These are phyloP conservation scores for Lycocerus yunnanus DNA, from an alignment of 2,888 invertebrate species.

Conservation along the genomic window DNA sequence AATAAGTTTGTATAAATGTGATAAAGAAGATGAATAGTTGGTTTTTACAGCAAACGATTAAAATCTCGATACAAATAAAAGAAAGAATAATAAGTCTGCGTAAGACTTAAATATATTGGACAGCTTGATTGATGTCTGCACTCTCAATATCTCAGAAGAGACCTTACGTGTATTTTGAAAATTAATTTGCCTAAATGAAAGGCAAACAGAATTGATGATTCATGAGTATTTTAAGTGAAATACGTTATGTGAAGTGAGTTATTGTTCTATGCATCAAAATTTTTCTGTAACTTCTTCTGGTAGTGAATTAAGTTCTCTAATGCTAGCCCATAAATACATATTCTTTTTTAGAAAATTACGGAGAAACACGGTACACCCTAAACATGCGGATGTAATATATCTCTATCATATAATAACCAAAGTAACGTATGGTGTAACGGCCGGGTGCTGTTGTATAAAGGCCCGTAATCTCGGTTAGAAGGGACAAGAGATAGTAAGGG, in stretches of 20 bases:
- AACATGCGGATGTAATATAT: slow-evolving; percentile 50
- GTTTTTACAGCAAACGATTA: slow-evolving; percentile 12
- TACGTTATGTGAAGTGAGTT: neutral
- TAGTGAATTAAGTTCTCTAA: slow-evolving; percentile 20
- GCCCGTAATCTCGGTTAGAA: slow-evolving; percentile 44
- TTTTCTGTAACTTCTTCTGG: slow-evolving; percentile 5
- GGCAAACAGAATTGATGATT: slow-evolving; percentile 15
- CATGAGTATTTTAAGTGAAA: neutral
- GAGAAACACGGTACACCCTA: slow-evolving; percentile 45
- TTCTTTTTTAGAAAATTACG: slow-evolving; percentile 46
- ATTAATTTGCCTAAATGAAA: slow-evolving; percentile 18
- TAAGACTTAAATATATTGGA: slow-evolving; percentile 3
- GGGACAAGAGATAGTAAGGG: slow-evolving; percentile 37
- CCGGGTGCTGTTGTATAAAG: slow-evolving; percentile 44
- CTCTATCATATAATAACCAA: slow-evolving; percentile 52
- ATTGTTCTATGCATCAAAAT: neutral
- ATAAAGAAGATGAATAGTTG: neutral
- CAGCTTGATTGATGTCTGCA: slow-evolving; percentile 23
- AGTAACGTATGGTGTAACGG: slow-evolving; percentile 49
- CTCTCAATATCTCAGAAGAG: slow-evolving; percentile 6
- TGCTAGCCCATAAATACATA: slow-evolving; percentile 15
- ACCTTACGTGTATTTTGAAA: slow-evolving; percentile 18
- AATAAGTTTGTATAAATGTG: neutral
- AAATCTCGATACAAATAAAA: slow-evolving; percentile 22
- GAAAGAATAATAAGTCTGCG: slow-evolving; percentile 16